These are phyloP conservation scores for Fragum sueziense DNA, from an alignment of 2,888 invertebrate genomes.

Conservation along the genomic window DNA sequence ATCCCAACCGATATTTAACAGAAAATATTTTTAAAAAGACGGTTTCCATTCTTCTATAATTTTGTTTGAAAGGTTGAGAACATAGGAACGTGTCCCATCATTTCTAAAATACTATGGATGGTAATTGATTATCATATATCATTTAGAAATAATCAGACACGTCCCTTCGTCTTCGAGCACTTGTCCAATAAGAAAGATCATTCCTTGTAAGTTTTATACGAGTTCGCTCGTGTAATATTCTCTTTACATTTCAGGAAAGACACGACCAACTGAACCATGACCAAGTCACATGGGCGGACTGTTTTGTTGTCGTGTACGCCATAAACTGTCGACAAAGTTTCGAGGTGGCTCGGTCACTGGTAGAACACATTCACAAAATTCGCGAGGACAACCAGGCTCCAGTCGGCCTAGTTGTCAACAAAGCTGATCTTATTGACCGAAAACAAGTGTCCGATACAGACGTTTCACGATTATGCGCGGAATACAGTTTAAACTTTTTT, in stretches of 20 bases:
- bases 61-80: no score
- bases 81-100: no score
- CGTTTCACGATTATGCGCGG: conserved; percentile 63
- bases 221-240: no score
- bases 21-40: no score
- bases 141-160: no score
- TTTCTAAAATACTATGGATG: no score
- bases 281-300: conserved; percentile 76
- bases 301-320: conserved; percentile 74
- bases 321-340: conserved; percentile 71
- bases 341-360: conserved; percentile 62
- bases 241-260: not conserved
- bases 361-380: conserved; percentile 64
- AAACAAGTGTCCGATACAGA: conserved; percentile 69
- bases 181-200: no score
- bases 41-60: no score
- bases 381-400: conserved; percentile 67
- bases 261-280: conserved; percentile 55
- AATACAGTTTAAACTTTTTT: conserved; percentile 67
- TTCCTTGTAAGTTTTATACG: no score
- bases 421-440: conserved; percentile 74
- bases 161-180: no score
- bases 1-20: no score
- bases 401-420: conserved; percentile 73
- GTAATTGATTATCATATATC: no score